Conservation (phyloP, 1,140 invertebrate genomes). For the Caerostris darwini region DNA sequence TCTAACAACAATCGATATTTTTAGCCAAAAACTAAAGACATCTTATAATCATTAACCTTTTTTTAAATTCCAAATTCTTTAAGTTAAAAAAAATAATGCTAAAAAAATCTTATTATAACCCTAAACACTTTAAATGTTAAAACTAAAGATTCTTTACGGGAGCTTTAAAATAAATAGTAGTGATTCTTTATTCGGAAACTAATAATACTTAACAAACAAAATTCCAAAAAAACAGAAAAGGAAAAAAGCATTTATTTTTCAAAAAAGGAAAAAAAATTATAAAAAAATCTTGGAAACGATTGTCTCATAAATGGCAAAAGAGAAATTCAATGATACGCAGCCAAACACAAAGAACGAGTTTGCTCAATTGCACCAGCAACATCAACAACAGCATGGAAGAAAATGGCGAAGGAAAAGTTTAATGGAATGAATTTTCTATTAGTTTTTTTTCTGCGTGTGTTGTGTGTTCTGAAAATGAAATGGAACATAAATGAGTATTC, state of each 20-base stretch:
- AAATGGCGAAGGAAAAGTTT: background rate
- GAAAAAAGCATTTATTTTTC: background rate
- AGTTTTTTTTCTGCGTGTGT: background rate
- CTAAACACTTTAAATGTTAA: too few species aligned
- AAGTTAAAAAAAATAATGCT: too few species aligned
- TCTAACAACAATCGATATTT: too few species aligned
- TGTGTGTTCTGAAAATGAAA: background rate
- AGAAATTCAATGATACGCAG: background rate
- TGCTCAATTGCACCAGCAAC: background rate
- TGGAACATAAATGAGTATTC: background rate
- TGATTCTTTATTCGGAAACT: background rate
- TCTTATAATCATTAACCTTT: too few species aligned
- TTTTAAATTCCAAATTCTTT: too few species aligned
- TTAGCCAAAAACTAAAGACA: too few species aligned
- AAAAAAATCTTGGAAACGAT: background rate
- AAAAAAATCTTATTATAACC: too few species aligned
- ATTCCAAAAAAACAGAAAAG: too few species aligned
- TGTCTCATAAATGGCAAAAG: background rate
- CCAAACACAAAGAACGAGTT: background rate
- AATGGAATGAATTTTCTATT: background rate
- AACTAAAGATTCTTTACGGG: too few species aligned
- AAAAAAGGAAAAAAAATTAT: background rate
- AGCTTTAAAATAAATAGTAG: too few species aligned
- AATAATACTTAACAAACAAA: background rate
- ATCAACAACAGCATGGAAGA: background rate